phyloP scores from a whole-genome alignment of 2,797 vertebrate species.

The Halcyon badia region DNA sequence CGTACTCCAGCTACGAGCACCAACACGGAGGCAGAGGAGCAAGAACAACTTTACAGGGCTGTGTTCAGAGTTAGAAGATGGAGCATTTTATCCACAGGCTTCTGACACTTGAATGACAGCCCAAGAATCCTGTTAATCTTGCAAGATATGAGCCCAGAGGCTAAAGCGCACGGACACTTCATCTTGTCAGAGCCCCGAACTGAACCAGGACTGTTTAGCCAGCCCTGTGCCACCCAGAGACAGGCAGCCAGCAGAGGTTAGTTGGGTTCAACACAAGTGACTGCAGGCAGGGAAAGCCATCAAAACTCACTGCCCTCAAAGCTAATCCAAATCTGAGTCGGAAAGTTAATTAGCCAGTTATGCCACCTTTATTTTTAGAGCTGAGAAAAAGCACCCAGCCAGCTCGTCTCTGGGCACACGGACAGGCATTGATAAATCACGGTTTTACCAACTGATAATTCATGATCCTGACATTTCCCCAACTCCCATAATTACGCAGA shows the following conservation, averaged over 20 bases:
- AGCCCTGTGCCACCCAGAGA: not conserved
- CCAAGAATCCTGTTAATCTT: constrained; percentile 11
- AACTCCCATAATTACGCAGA: not conserved
- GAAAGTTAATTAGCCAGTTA: constrained; percentile 59
- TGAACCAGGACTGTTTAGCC: not conserved
- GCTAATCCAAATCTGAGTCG: constrained; percentile 1
- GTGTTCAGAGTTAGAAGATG: not conserved
- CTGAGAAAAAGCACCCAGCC: constrained; percentile 39
- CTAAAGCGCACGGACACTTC: not conserved
- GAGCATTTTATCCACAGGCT: not conserved
- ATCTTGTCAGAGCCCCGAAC: not conserved
- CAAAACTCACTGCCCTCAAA: constrained; percentile 47
- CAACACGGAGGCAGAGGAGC: not conserved
- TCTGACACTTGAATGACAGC: not conserved
- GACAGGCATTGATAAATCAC: constrained; percentile 57
- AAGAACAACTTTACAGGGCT: not conserved
- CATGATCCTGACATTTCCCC: constrained; percentile 33
- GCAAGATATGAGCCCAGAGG: not conserved
- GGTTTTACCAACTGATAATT: constrained; percentile 47
- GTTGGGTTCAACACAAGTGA: constrained; percentile 41
- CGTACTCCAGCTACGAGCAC: not conserved
- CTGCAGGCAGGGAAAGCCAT: constrained; percentile 50
- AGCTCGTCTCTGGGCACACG: not conserved
- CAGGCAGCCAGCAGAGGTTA: constrained; percentile 7
- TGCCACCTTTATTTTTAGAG: constrained; percentile 69